Evolutionary conservation across 2,797 vertebrate genomes (phyloP).

Genomic region (Chlorospingus semifuscus): DNA sequence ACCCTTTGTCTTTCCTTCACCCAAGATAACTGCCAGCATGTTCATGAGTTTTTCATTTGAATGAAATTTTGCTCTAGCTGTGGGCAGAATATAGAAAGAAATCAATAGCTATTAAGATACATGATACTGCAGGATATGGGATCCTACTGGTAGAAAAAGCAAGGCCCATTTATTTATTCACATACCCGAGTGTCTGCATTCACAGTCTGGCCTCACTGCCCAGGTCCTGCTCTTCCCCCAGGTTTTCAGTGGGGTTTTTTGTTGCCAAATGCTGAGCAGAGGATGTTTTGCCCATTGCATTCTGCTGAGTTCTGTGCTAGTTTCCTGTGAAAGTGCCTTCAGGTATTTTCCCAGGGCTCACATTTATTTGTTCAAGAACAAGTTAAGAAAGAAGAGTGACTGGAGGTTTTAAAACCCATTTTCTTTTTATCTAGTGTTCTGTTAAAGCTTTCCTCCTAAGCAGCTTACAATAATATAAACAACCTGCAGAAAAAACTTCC

Average conservation of each 20-base stretch:
- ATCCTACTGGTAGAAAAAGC: slow-evolving; percentile 1
- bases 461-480: slow-evolving; percentile 70
- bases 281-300: background rate
- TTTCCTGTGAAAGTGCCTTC: slow-evolving; percentile 19
- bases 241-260: background rate
- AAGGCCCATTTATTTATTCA: background rate
- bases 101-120: slow-evolving; percentile 43
- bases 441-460: slow-evolving; percentile 63
- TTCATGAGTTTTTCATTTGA: slow-evolving; percentile 28
- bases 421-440: slow-evolving; percentile 64
- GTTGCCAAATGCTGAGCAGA: background rate
- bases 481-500: slow-evolving; percentile 58
- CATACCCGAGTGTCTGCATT: background rate
- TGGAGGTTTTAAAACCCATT: slow-evolving; percentile 64
- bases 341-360: slow-evolving; percentile 20
- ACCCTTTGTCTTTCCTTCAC: background rate
- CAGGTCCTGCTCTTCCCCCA: background rate
- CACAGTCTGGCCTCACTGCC: background rate
- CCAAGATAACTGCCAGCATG: background rate
- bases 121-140: background rate
- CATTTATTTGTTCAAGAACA: slow-evolving; percentile 56
- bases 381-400: slow-evolving; percentile 53
- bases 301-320: background rate
- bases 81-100: slow-evolving; percentile 32
- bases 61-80: slow-evolving; percentile 35